Evolutionary conservation across 2,797 vertebrate species (phyloP).

Genomic region (Oreonectes daqikongensis): DNA sequence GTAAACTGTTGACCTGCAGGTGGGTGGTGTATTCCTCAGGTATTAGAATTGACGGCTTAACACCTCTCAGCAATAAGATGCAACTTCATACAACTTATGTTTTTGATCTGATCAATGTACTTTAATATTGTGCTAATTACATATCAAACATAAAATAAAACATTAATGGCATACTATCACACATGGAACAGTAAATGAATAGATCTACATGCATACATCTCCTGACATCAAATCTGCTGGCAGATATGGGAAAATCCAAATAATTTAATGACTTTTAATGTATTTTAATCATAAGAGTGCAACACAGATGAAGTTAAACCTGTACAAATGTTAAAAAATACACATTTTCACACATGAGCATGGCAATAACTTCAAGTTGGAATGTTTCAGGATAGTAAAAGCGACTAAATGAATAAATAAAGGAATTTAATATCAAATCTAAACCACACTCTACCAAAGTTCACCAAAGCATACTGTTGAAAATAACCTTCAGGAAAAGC

Average conservation of each 20-base stretch:
- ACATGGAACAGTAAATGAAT: background rate
- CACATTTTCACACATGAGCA: background rate
- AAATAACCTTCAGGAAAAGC: background rate
- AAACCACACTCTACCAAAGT: background rate
- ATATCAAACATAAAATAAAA: background rate
- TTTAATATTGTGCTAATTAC: background rate
- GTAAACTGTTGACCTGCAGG: slow-evolving; percentile 1
- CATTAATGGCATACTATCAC: background rate
- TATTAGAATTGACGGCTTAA: background rate
- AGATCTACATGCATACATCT: background rate
- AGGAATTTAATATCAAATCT: background rate
- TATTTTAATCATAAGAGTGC: background rate
- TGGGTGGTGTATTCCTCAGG: background rate
- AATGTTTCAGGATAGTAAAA: background rate
- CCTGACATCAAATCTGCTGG: background rate
- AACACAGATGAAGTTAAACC: background rate
- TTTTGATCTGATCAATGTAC: background rate
- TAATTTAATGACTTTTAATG: background rate
- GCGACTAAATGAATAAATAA: slow-evolving; percentile 28
- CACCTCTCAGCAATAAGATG: background rate
- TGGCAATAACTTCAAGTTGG: background rate
- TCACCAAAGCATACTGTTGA: background rate
- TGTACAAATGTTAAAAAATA: background rate
- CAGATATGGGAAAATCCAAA: background rate
- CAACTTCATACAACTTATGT: background rate